Evolutionary conservation across 2,888 invertebrate species (phyloP), one percentile per base, ranked within the genome.

Genomic region (Cosmia trapezina): DNA sequence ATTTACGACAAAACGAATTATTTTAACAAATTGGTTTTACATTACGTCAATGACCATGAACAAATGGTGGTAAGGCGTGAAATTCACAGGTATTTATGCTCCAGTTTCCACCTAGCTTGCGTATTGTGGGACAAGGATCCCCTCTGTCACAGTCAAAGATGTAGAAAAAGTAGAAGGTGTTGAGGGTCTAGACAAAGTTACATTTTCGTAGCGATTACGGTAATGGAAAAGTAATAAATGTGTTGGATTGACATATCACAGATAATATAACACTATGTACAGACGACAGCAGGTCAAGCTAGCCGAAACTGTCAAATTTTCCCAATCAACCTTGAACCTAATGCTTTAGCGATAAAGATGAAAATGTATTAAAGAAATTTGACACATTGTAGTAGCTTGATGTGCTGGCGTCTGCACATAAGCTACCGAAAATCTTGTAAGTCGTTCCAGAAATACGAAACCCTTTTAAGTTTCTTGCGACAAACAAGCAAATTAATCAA

Each of bases 91-190:
- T 57, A 43, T 41, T 37, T 41, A 33, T 51, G 37, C 28, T 22
- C 22, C 60, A 47, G 67, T 73, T 73, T 53, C 57, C 66, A 67
- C 43, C 14, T 41, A 19, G 51, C 51, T 74, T 65, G 62, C 11
- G 41, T 70, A 54, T 60, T 47, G 57, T 72, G 12, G 37, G 47
- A 71, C 56, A 49, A 41, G 12, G 22, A 45, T 54, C 22, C 33
- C 37, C 37, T 57, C 12, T 63, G 65, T 59, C 67, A 69, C 11
- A 19, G 12, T 8, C 68, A 19, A 73, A 69, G 83, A 78, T 66
- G 37, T 72, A 67, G 0, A 56, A 69, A 37, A 37, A 14, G 2
- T 33, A 17, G 47, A 76, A 76, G 8, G 53, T 33, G 33, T 59
- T 9, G 8, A 9, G 4, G 28, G 6, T 22, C 6, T 0, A 43